A percentile compares a stretch with the other conserved stretches of the same genome.
phyloP scores from a whole-genome alignment of 2,113 vertebrate species.

The Tupaia tana region DNA sequence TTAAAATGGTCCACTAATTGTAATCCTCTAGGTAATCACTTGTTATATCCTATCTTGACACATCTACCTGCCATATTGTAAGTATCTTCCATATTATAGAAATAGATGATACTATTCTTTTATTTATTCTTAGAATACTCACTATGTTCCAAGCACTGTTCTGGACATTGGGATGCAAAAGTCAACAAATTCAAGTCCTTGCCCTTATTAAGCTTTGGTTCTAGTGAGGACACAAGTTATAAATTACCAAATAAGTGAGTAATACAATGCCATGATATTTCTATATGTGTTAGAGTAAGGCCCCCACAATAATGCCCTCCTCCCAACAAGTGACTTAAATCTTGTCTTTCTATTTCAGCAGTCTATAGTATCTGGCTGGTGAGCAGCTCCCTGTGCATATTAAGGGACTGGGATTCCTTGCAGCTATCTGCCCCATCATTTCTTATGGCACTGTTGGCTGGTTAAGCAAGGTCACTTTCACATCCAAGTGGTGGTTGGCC shows the following conservation, averaged over 20 bases:
- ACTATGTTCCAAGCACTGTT: not conserved
- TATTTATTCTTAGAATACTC: not conserved
- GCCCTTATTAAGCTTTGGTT: not conserved
- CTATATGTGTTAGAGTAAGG: not conserved
- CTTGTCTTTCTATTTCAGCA: not conserved
- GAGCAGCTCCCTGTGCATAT: not conserved
- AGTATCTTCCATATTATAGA: not conserved
- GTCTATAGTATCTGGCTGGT: not conserved
- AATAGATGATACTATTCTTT: not conserved
- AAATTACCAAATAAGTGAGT: not conserved
- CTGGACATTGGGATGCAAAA: not conserved
- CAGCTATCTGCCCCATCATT: not conserved
- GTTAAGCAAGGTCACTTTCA: not conserved
- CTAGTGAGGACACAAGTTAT: not conserved
- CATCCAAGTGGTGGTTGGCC: not conserved
- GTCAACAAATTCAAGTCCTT: not conserved
- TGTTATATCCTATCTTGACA: not conserved
- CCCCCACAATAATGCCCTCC: not conserved
- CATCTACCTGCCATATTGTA: not conserved
- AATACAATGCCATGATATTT: not conserved
- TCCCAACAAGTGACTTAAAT: not conserved
- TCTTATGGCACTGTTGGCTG: not conserved
- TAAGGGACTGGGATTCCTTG: not conserved
- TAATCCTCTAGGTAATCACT: not conserved
- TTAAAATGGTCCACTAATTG: constrained; percentile 5